Evolutionary conservation across 1,140 invertebrate species (phyloP).

Genomic region (Maniola jurtina): DNA sequence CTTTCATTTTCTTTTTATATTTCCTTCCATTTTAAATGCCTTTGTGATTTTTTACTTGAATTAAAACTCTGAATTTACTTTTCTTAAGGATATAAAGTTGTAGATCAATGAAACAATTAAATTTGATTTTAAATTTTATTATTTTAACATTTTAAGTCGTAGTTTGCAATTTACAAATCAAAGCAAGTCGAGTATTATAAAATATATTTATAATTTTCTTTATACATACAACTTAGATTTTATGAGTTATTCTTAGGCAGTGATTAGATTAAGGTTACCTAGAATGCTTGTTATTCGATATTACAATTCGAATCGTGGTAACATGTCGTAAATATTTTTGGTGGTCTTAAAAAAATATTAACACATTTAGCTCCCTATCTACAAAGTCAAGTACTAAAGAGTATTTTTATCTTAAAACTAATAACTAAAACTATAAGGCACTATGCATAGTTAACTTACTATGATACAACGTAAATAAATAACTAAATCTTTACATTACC

Average conservation of each 20-base stretch:
- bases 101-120: conserved; percentile 36
- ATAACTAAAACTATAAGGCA: conserved; percentile 74
- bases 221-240: conserved; percentile 44
- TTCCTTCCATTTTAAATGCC: no score
- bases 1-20: no score
- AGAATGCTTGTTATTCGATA: conserved; percentile 45
- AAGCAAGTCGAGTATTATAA: conserved; percentile 68
- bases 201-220: conserved; percentile 51
- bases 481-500: conserved; percentile 72
- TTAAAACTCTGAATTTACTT: background rate
- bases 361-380: conserved; percentile 40
- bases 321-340: conserved; percentile 68
- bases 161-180: conserved; percentile 71
- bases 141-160: conserved; percentile 67
- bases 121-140: conserved; percentile 55
- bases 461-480: conserved; percentile 78
- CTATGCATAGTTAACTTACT: conserved; percentile 76
- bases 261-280: conserved; percentile 60
- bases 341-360: conserved; percentile 59
- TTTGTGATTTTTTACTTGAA: background rate
- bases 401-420: conserved; percentile 64
- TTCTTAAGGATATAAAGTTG: conserved; percentile 11
- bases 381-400: conserved; percentile 64
- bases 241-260: conserved; percentile 69
- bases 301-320: conserved; percentile 54